A percentile compares a stretch with the other conserved stretches of the same genome.
Evolutionary conservation across 2,797 vertebrate genomes (phyloP).

Genomic region (Esox lucius): DNA sequence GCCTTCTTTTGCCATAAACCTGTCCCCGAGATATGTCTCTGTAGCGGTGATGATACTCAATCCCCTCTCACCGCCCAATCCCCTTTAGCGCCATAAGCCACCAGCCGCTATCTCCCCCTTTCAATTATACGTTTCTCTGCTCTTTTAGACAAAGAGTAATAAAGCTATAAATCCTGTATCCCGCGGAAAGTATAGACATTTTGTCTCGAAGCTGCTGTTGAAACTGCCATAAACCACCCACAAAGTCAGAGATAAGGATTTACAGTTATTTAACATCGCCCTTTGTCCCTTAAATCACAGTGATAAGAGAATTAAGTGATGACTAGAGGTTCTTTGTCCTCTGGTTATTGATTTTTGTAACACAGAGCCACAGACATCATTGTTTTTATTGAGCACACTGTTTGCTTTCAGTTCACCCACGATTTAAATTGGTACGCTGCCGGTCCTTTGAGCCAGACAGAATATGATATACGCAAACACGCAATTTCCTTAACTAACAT

Average conservation of each 20-base stretch:
- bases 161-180: constrained; percentile 75
- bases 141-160: constrained; percentile 80
- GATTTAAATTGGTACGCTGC: constrained; percentile 36
- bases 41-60: constrained; percentile 57
- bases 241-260: constrained; percentile 79
- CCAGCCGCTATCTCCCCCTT: constrained; percentile 68
- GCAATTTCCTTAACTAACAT: constrained; percentile 8
- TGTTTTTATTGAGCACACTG: constrained; percentile 69
- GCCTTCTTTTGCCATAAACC: constrained; percentile 64
- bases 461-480: constrained; percentile 13
- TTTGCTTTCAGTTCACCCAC: constrained; percentile 57
- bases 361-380: constrained; percentile 52
- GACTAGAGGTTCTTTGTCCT: constrained; percentile 73
- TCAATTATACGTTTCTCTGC: constrained; percentile 75
- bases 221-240: constrained; percentile 77
- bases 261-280: constrained; percentile 80
- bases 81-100: constrained; percentile 38
- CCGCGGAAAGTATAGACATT: constrained; percentile 69
- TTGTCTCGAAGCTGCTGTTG: constrained; percentile 75
- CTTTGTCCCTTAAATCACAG: constrained; percentile 67
- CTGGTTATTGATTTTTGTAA: constrained; percentile 72
- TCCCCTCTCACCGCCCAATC: constrained; percentile 33
- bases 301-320: constrained; percentile 76
- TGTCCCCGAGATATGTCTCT: constrained; percentile 66
- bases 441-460: constrained; percentile 28